Evolutionary conservation across 1,140 invertebrate species (phyloP).

Genomic region (Pararge aegeria): DNA sequence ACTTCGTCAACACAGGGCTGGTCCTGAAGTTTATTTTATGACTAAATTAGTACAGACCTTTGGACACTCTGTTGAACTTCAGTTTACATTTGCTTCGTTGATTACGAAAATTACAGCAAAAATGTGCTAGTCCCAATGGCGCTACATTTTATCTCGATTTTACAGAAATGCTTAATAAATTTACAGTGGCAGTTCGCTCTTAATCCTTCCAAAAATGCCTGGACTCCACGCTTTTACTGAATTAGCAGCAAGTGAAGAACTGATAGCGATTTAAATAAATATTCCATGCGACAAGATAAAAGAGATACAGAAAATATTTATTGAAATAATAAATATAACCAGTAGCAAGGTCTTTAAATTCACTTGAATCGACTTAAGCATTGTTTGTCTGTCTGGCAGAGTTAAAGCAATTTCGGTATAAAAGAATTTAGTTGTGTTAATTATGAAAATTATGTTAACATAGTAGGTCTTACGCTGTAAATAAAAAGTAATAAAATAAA

Average conservation of each 20-base stretch:
- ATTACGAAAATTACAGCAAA: neutral
- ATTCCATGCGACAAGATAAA: too few relatives aligned
- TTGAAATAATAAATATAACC: too few relatives aligned
- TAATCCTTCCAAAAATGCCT: slow-evolving; percentile 31
- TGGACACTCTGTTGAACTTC: neutral
- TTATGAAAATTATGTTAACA: too few relatives aligned
- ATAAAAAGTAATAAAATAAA: too few relatives aligned
- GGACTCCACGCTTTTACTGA: slow-evolving; percentile 23
- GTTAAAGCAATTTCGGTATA: too few relatives aligned
- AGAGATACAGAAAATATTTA: too few relatives aligned
- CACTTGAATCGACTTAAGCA: too few relatives aligned
- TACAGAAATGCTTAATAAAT: slow-evolving; percentile 31
- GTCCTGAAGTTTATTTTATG: neutral
- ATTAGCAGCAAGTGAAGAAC: slow-evolving; percentile 7
- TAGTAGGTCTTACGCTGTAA: too few relatives aligned
- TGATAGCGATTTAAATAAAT: neutral
- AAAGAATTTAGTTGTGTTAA: too few relatives aligned
- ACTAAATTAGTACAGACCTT: neutral
- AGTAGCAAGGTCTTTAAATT: too few relatives aligned
- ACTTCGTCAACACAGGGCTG: neutral
- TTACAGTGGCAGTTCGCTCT: slow-evolving; percentile 22
- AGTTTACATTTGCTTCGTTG: neutral
- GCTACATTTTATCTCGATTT: slow-evolving; percentile 20
- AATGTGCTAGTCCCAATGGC: neutral
- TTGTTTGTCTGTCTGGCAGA: too few relatives aligned